These are phyloP conservation scores for Euzophera pinguis DNA, from an alignment of 2,888 invertebrate genomes.

Conservation along the genomic window DNA sequence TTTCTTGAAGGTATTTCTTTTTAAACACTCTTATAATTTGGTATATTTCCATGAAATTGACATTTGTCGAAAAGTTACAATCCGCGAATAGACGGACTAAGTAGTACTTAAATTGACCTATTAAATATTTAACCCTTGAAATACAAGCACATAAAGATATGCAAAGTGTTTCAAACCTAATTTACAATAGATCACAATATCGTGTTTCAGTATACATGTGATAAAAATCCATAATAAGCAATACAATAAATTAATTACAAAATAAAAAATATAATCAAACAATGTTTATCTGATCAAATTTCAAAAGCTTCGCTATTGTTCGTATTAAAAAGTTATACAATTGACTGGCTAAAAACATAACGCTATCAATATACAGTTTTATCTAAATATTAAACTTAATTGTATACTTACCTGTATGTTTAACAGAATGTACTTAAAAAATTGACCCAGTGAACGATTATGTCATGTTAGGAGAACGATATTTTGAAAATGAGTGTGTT, in stretches of 20 bases:
- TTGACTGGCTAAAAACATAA: neutral
- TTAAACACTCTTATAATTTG: too few relatives aligned
- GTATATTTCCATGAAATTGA: too few relatives aligned
- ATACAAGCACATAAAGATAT: too few relatives aligned
- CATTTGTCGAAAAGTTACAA: too few relatives aligned
- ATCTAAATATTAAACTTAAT: neutral
- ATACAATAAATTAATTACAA: neutral
- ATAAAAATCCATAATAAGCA: neutral
- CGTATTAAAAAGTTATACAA: neutral
- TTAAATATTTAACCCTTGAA: too few relatives aligned
- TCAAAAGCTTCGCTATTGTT: neutral
- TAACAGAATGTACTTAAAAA: constrained; percentile 10
- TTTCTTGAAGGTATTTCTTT: too few relatives aligned
- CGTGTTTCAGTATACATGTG: neutral
- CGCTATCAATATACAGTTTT: neutral
- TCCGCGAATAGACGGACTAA: too few relatives aligned
- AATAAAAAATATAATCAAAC: neutral
- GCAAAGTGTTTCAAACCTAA: neutral
- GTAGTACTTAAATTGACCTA: too few relatives aligned
- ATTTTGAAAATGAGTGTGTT: neutral
- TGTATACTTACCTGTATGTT: constrained; percentile 1
- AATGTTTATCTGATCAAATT: neutral
- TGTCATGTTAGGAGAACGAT: constrained; percentile 6
- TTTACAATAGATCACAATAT: too few relatives aligned
- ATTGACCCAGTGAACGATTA: constrained; percentile 4